Base-by-base conservation (phyloP, 2,113 vertebrate genomes). In the Lathamus discolor region DNA sequence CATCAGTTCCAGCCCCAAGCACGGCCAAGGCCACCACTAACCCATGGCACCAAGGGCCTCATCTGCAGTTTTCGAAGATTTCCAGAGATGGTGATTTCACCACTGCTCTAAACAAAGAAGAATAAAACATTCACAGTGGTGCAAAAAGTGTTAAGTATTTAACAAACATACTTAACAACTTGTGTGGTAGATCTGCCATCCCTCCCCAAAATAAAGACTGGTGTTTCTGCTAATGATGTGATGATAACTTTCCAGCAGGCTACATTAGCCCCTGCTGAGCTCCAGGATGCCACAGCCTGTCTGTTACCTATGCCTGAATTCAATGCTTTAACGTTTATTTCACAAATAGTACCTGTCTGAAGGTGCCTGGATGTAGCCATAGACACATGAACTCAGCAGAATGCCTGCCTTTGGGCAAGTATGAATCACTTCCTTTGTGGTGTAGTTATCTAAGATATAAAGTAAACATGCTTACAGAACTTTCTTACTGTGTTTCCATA, bases 211-310 rank as follows among this genome's bases (percentile, higher is more conserved):
- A 89, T 22, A 82, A 48, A 72, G 64, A 48, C 46, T 81, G 43
- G 11, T 95, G 55, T 78, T 88, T 93, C 83, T 35, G 51, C 77
- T 93, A 96, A 93, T 95, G 91, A 84, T 29, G 39, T 23, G 15
- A 74, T 81, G 73, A 88, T 86, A 95, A 75, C 61, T 91, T 93
- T 91, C 24, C 76, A 82, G 69, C 64, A 91, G 83, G 80, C 78
- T 81, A 84, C 84, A 82, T 80, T 79, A 78, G 73, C 43, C 24
- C 77, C 83, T 92, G 80, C 92, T 90, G 80, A 92, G 94, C 86
- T 91, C 66, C 86, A 81, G 68, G 62, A 61, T 93, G 83, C 69
- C 39, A 16, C 25, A 64, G 51, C 51, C 78, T 74, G 55, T 72
- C 41, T 86, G 84, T 55, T 90, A 88, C 72, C 46, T 74, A 2